Percentiles rank a stretch among this genome's conserved stretches.
Evolutionary conservation across 2,888 invertebrate species (phyloP).

Genomic region (Asteroscopus sphinx): DNA sequence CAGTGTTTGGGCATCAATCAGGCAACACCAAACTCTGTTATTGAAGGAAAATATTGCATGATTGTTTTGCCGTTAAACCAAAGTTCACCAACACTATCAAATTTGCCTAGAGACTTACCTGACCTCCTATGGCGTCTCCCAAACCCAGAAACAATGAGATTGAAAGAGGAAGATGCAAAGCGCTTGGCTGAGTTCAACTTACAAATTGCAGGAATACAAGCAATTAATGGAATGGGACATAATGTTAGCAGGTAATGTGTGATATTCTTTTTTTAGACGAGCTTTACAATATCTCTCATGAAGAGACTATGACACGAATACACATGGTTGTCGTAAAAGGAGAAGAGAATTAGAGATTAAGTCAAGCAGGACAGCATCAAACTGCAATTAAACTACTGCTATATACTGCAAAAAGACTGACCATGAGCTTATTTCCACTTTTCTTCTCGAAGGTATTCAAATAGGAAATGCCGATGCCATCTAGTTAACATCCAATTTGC

Average conservation of each 20-base stretch:
- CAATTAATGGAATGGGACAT: conserved; percentile 28
- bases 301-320: too few species aligned
- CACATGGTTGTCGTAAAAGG: too few species aligned
- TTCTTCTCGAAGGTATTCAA: too few species aligned
- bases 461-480: too few species aligned
- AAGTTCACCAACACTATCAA: conserved; percentile 56
- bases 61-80: conserved; percentile 68
- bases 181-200: conserved; percentile 30
- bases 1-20: conserved; percentile 73
- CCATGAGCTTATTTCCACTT: too few species aligned
- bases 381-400: too few species aligned
- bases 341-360: too few species aligned
- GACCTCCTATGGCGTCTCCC: conserved; percentile 41
- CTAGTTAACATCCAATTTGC: too few species aligned
- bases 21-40: conserved; percentile 56
- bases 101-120: conserved; percentile 51
- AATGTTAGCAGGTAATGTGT: conserved; percentile 8
- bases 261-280: too few species aligned
- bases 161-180: conserved; percentile 26
- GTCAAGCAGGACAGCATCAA: too few species aligned
- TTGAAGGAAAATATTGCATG: conserved; percentile 78
- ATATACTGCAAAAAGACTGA: too few species aligned
- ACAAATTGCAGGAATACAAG: conserved; percentile 12
- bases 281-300: too few species aligned
- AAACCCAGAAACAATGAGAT: conserved; percentile 24